A percentile compares a stretch with the other conserved stretches of the same genome.
These are phyloP conservation scores for Bembecia ichneumoniformis DNA, from an alignment of 2,888 invertebrate genomes.

Conservation along the genomic window DNA sequence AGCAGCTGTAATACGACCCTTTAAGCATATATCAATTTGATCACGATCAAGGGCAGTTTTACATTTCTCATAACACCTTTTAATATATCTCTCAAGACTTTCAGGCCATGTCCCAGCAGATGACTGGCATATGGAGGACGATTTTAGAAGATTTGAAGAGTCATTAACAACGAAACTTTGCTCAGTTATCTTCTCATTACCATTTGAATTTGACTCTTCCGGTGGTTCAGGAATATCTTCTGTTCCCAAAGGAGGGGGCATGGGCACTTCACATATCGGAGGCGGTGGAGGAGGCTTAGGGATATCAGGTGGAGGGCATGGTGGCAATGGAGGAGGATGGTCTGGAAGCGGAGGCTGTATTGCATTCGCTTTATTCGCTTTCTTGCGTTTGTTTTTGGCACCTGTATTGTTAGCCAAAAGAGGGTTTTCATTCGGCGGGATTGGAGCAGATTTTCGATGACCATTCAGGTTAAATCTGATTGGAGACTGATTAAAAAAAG, in stretches of 20 bases:
- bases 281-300: conserved; percentile 45
- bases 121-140: conserved; percentile 40
- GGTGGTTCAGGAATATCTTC: conserved; percentile 53
- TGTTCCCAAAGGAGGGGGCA: conserved; percentile 59
- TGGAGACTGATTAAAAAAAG: conserved; percentile 57
- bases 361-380: conserved; percentile 73
- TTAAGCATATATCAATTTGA: conserved; percentile 93
- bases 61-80: conserved; percentile 93
- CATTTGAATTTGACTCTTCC: conserved; percentile 25
- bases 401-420: conserved; percentile 56
- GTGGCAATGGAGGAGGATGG: conserved; percentile 66
- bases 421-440: conserved; percentile 53
- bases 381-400: conserved; percentile 83
- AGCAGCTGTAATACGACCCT: conserved; percentile 93
- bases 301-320: conserved; percentile 62
- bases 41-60: conserved; percentile 91
- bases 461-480: conserved; percentile 63
- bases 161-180: conserved; percentile 20
- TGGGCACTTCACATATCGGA: conserved; percentile 38
- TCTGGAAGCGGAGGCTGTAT: conserved; percentile 72
- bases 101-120: conserved; percentile 81
- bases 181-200: conserved; percentile 27
- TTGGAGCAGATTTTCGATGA: conserved; percentile 48
- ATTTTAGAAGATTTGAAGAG: conserved; percentile 42
- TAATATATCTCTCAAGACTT: conserved; percentile 87